Base-by-base conservation (phyloP, 2,113 vertebrate species). In the Nettapus auritus region DNA sequence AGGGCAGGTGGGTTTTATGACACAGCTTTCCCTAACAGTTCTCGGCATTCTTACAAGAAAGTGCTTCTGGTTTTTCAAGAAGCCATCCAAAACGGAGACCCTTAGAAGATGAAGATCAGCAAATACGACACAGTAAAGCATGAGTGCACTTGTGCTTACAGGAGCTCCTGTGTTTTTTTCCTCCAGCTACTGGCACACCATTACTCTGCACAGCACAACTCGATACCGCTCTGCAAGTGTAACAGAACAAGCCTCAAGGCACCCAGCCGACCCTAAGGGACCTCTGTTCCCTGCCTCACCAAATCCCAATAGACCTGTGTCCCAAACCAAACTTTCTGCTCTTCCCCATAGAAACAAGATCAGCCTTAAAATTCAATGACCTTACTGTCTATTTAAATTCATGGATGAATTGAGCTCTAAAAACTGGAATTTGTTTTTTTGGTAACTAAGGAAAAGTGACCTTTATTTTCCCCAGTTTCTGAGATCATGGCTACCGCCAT, bases 41-140 rank as follows among this genome's bases (percentile, higher is more conserved):
- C 62, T 69, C 4, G n/a, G 62, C 29, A 78, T 19, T 56, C 3
- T 2, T 38, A 23, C 13, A 36, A 63, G 33, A 69, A 78, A 83
- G 38, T 1, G 20, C 20, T 87, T 67, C 83, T 48, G 19, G 86
- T 73, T 82, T 40, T 68, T 76, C 25, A 1, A 48, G 56, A 55
- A 15, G 21, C 38, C 38, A 56, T 20, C 56, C 25, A 18, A 57
- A 86, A 64, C 3, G 1, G 13, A 21, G 71, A 80, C 48, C 33
- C 36, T 68, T 13, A 33, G 52, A 64, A 89, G 64, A 56, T 0
- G 2, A 53, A 90, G 48, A 52, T 48, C 60, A 62, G 48, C 8
- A 34, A 78, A 67, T 26, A 53, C 0, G 17, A 25, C 1, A 15
- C 0, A 3, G 44, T 31, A 57, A 48, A 17, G 29, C 25, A 16